phyloP scores from a whole-genome alignment of 2,888 invertebrate species.

The Lasioglossum calceatum region DNA sequence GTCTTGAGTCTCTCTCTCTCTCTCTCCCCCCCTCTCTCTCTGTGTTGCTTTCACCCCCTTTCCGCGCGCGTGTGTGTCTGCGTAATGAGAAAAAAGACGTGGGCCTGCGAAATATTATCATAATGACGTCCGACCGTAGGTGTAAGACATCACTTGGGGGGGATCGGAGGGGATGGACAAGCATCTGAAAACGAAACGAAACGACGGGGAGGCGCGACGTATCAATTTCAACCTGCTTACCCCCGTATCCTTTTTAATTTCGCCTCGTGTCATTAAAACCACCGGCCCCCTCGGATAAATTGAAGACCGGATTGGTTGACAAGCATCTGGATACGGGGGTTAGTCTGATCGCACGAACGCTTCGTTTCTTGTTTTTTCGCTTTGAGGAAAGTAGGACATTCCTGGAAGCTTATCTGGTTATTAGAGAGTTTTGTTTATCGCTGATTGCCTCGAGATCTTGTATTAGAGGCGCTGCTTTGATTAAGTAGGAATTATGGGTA shows the following conservation, averaged over 20 bases:
- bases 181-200: not conserved
- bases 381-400: no score
- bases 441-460: no score
- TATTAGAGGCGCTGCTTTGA: no score
- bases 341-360: not conserved
- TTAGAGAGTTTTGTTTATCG: no score
- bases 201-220: conserved; percentile 23
- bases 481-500: no score
- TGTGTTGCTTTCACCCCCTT: conserved; percentile 50
- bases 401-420: no score
- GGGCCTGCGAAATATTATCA: conserved; percentile 73
- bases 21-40: not conserved
- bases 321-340: not conserved
- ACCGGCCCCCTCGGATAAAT: not conserved
- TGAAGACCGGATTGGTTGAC: not conserved
- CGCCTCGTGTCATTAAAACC: not conserved
- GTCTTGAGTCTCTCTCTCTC: conserved; percentile 52
- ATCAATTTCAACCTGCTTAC: conserved; percentile 42
- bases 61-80: conserved; percentile 47
- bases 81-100: conserved; percentile 75
- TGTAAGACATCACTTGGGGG: conserved; percentile 37
- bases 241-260: conserved; percentile 29
- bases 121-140: conserved; percentile 66
- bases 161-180: not conserved
- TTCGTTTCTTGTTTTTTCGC: not conserved